Conservation (phyloP, 2,797 vertebrate species). For the Phataginus tetradactyla region DNA sequence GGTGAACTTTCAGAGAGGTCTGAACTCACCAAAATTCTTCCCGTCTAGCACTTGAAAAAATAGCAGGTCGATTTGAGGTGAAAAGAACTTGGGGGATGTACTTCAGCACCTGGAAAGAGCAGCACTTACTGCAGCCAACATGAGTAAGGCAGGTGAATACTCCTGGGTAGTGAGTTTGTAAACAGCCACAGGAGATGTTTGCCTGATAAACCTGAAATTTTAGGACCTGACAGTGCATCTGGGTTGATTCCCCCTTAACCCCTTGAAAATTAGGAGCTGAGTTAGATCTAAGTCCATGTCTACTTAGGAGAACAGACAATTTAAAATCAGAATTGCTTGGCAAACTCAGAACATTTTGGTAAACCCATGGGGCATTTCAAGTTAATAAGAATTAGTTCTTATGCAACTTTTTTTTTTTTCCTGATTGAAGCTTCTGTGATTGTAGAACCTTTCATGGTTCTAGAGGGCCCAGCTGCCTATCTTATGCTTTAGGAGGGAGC, state of each 20-base stretch:
- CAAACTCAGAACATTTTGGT: constrained; percentile 11
- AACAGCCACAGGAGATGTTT: neutral
- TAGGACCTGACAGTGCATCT: neutral
- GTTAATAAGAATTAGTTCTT: constrained; percentile 4
- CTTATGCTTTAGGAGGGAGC: neutral
- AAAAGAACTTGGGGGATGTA: neutral
- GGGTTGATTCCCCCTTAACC: neutral
- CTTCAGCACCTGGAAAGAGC: neutral
- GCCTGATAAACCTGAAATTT: constrained; percentile 23
- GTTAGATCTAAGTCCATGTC: neutral
- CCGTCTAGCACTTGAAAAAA: neutral
- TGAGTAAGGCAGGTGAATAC: neutral
- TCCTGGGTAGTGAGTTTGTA: neutral
- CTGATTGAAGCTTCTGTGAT: neutral
- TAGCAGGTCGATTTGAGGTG: neutral
- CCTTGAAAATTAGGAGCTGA: constrained; percentile 45
- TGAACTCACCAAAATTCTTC: neutral
- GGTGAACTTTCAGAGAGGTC: neutral
- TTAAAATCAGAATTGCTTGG: constrained; percentile 12
- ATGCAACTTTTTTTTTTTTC: neutral
- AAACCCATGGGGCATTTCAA: neutral
- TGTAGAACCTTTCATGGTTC: neutral
- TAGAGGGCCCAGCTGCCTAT: neutral
- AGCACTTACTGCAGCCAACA: neutral
- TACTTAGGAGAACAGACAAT: neutral